Conservation (phyloP, 2,888 invertebrate species). For the Flabesymbios commensalis region DNA sequence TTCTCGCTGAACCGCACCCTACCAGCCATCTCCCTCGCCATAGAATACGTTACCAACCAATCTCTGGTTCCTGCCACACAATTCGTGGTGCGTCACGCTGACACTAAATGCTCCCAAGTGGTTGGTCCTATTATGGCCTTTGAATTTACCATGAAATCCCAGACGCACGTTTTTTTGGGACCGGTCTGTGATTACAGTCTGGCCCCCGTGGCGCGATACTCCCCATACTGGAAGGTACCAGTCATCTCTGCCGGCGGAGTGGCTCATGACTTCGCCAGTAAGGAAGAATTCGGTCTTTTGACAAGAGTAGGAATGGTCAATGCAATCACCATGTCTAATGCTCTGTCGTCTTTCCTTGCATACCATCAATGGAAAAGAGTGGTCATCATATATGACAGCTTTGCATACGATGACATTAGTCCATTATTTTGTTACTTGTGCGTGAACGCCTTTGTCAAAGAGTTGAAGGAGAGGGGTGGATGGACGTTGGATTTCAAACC, state of each 20-base stretch:
- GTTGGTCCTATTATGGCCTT: constrained; percentile 47
- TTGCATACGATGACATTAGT: constrained; percentile 17
- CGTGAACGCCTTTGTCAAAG: constrained; percentile 23
- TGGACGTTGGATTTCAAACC: constrained; percentile 3
- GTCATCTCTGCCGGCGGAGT: constrained; percentile 72
- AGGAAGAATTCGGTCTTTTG: constrained; percentile 68
- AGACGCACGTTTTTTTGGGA: constrained; percentile 48
- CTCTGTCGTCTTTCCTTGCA: constrained; percentile 6
- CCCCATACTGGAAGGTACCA: constrained; percentile 89
- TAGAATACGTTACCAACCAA: constrained; percentile 9
- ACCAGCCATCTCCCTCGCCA: constrained; percentile 27
- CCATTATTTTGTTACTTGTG: constrained; percentile 33
- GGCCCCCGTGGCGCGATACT: constrained; percentile 85
- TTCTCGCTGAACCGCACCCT: constrained; percentile 29
- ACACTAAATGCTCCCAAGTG: constrained; percentile 32
- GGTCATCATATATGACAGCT: constrained; percentile 22
- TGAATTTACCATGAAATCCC: constrained; percentile 37
- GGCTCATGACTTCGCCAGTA: constrained; percentile 53
- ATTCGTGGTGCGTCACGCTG: constrained; percentile 23
- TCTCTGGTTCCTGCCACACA: constrained; percentile 16
- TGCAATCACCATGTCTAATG: constrained; percentile 21
- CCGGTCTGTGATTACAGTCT: constrained; percentile 68
- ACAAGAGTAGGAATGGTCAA: constrained; percentile 64
- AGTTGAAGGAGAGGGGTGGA: constrained; percentile 13
- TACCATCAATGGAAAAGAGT: constrained; percentile 12